Percentiles rank a stretch among this genome's conserved stretches.
Evolutionary conservation across 2,888 invertebrate species (phyloP).

Genomic region (Frankliniella fusca): DNA sequence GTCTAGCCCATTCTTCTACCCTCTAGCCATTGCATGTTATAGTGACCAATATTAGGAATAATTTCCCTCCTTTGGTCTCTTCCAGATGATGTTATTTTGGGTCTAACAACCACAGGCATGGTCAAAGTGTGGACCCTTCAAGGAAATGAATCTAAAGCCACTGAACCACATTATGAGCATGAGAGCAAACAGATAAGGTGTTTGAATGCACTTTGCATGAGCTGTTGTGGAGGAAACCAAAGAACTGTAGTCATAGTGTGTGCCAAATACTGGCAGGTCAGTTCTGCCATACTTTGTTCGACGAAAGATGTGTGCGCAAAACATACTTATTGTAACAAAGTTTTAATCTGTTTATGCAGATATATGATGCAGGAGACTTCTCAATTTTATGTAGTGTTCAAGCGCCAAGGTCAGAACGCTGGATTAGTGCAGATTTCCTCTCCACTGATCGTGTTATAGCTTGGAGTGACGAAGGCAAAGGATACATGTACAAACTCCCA

Average conservation of each 20-base stretch:
- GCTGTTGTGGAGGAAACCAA: conserved; percentile 93
- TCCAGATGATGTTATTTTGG: conserved; percentile 88
- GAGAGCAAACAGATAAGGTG: conserved; percentile 96
- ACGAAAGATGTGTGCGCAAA: background rate
- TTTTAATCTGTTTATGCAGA: conserved; percentile 48
- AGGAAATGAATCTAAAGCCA: conserved; percentile 81
- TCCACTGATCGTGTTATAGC: conserved; percentile 87
- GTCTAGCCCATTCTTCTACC: background rate
- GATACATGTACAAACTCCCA: conserved; percentile 91
- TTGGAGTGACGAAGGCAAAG: conserved; percentile 94
- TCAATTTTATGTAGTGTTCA: conserved; percentile 89
- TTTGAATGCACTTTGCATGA: conserved; percentile 85
- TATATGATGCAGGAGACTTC: conserved; percentile 85
- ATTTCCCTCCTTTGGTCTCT: conserved; percentile 31
- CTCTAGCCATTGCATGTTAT: background rate
- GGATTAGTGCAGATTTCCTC: conserved; percentile 94
- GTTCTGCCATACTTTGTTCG: conserved; percentile 32
- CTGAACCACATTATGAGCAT: conserved; percentile 83
- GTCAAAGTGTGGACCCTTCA: conserved; percentile 95
- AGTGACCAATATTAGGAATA: background rate
- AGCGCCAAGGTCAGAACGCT: conserved; percentile 83
- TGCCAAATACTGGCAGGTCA: conserved; percentile 93
- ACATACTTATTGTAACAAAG: background rate
- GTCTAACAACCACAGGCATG: conserved; percentile 90
- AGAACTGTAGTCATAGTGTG: conserved; percentile 95